Evolutionary conservation across 2,113 vertebrate genomes (phyloP), one percentile per base, ranked within the genome.

Genomic region (human (Homo sapiens)): DNA sequence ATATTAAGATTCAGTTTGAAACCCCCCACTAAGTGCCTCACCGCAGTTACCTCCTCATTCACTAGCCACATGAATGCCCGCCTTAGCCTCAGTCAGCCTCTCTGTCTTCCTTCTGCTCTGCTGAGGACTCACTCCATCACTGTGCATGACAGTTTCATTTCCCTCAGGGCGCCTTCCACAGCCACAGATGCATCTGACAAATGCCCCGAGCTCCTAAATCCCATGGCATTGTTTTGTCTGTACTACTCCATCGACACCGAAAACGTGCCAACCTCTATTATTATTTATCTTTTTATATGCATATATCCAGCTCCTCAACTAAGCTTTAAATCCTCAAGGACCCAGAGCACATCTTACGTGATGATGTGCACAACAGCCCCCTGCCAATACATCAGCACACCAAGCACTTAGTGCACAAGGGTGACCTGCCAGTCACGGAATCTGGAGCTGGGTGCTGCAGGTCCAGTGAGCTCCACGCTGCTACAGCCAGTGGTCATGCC

Each of bases 1-100:
- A 1, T 14, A 48, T 16, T 68, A 38, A 75, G 48, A 70, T 38
- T 35, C 22, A 66, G 35, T 64, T 35, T 57, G 14, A 43, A 64
- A 40, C 0, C 3, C 12, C 25, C 48, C 40, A 52, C 8, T 1
- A 23, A 72, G 27, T 0, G 6, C n/a, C 50, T 45, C 22, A 8
- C 50, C 61, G 27, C 55, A 66, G 52, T 9, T 5, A 22, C 11
- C 18, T 48, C 52, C 66, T 59, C 12, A 32, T 0, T 11, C 14
- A 12, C 13, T 12, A 3, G n/a, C n/a, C 45, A 11, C 8, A 0
- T 6, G 20, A 85, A 48, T 4, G 22, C 5, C 57, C 52, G 8
- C 61, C 27, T 6, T 3, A 4, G 18, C 61, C 80, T 38, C 32
- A 8, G 25, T 14, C n/a, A 50, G 17, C 8, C 3, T 1, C 43